Conservation (phyloP, 2,888 invertebrate genomes). For the Drosophila bunnanda region DNA sequence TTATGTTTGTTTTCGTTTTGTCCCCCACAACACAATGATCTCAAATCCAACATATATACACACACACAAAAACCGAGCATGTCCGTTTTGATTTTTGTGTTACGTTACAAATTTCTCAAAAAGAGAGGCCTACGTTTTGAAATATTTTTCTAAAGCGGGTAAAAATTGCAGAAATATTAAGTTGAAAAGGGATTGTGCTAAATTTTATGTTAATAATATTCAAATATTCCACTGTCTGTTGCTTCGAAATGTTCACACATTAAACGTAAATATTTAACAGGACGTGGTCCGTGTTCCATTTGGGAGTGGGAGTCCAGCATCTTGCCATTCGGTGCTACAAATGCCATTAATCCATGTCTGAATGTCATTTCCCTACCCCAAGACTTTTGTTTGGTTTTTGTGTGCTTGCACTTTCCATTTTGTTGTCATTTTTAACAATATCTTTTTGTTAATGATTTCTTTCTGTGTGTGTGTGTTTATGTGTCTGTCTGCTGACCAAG, state of each 20-base stretch:
- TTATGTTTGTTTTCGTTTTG: conserved; percentile 17
- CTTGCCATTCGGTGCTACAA: background rate
- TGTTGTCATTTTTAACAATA: background rate
- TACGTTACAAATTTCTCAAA: background rate
- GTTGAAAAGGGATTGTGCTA: background rate
- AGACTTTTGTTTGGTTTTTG: background rate
- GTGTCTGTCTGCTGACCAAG: background rate
- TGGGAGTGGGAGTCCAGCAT: background rate
- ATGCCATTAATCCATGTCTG: background rate
- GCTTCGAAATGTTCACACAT: background rate
- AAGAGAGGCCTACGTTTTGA: background rate
- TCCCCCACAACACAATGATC: background rate
- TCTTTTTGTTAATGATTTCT: background rate
- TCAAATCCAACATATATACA: conserved; percentile 1
- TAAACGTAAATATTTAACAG: background rate
- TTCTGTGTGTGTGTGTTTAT: background rate
- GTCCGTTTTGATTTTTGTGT: background rate
- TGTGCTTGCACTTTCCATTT: conserved; percentile 1
- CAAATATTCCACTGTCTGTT: background rate
- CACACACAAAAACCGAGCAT: background rate
- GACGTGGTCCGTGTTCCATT: background rate
- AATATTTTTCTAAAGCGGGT: background rate
- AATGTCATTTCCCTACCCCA: background rate
- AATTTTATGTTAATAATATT: too few relatives aligned
- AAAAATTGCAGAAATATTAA: background rate